Base-by-base conservation (phyloP, 2,797 vertebrate genomes). In the Brotula barbata region DNA sequence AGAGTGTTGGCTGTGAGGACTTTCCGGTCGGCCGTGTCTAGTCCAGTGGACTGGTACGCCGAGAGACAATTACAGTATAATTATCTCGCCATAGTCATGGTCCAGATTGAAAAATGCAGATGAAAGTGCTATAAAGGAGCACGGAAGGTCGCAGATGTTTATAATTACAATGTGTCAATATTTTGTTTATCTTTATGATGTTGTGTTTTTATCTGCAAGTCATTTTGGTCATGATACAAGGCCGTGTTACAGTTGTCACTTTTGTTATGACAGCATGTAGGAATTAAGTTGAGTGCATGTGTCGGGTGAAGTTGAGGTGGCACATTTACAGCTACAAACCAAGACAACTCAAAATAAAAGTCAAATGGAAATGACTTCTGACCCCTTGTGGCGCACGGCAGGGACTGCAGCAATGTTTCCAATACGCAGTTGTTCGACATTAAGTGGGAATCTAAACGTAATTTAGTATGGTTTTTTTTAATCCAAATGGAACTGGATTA, bases 1-100 rank as follows among this genome's bases (percentile, higher is more conserved):
- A 78, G 70, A 57, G 55, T 71, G 68, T 73, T 83, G 75, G 82
- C 82, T 58, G 79, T 76, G 71, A 90, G 58, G 71, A 77, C 75
- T 88, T 91, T 91, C 88, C 87, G 80, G 85, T 89, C 68, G 54
- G 64, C 67, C 11, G 22, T 47, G 50, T 73, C 68, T 61, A 69
- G 56, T 73, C 59, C 59, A 68, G 66, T 56, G 73, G 74, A 65
- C 63, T 77, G 80, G 82, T 68, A 51, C 8, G 9, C 50, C 43
- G 31, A 56, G 52, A 47, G 71, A 53, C 75, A 56, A 75, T 80
- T 80, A 58, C 78, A 71, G 75, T 80, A 68, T 80, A 70, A 88
- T 85, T 84, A 82, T 71, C 74, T 60, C 58, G 46, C 47, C 31
- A 59, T 65, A 52, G 51, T 83, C 61, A 72, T 42, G 64, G n/a